Conservation (phyloP, 53 echinoderm and acorn worm species). For the Temnopleurus reevesii region DNA sequence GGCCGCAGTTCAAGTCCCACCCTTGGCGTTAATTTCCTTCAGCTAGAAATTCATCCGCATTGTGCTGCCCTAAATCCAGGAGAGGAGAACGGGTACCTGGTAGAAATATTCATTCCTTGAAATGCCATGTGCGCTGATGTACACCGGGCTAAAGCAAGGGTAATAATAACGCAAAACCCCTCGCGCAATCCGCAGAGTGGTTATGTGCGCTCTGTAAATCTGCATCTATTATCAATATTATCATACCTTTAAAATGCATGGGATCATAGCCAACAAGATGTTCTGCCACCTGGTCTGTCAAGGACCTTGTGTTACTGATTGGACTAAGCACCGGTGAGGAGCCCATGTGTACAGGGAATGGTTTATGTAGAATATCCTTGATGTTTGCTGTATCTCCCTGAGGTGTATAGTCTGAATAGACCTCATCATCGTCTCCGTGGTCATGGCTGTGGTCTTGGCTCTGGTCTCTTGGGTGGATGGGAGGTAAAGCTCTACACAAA, state of each 20-base stretch:
- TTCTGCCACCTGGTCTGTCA: constrained; percentile 55
- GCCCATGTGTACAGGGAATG: constrained; percentile 44
- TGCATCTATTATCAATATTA: no score
- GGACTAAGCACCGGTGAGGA: constrained; percentile 8
- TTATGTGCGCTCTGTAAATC: no score
- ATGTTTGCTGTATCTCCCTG: constrained; percentile 12
- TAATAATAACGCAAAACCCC: no score
- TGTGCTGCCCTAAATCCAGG: no score
- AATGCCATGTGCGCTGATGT: no score
- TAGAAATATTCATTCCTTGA: no score
- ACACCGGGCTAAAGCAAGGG: no score
- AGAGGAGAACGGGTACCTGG: no score
- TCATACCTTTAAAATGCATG: constrained; percentile 80
- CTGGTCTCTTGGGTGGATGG: constrained; percentile 59
- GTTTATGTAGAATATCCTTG: constrained; percentile 49
- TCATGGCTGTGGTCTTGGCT: constrained; percentile 44
- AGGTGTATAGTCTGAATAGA: not conserved
- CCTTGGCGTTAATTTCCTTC: no score
- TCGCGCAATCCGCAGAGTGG: no score
- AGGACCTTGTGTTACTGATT: not conserved
- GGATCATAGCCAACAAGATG: constrained; percentile 78
- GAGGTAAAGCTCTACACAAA: constrained; percentile 64
- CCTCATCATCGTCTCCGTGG: constrained; percentile 41
- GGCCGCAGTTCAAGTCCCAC: no score
- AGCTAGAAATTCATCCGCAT: no score